Conservation (phyloP, 2,888 invertebrate species). For the Pseudanteris insignis region DNA sequence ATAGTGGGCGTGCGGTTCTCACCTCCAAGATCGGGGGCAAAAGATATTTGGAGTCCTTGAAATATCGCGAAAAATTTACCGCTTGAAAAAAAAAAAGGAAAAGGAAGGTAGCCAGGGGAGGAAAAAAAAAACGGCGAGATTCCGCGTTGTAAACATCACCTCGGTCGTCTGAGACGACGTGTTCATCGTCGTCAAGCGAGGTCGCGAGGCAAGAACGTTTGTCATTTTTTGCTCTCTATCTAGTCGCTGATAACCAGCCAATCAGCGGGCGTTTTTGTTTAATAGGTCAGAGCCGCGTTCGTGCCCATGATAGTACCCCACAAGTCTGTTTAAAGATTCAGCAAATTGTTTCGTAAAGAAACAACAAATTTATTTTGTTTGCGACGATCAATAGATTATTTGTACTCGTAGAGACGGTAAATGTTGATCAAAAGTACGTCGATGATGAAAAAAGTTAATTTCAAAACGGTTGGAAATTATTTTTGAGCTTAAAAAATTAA, state of each 20-base stretch:
- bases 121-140: constrained; percentile 12
- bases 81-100: no score
- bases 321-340: no score
- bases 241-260: constrained; percentile 24
- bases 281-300: constrained; percentile 23
- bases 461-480: no score
- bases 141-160: constrained; percentile 33
- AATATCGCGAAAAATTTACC: constrained; percentile 37
- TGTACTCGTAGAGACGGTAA: no score
- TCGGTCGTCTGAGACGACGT: constrained; percentile 16
- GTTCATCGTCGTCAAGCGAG: constrained; percentile 24
- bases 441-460: no score
- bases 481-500: no score
- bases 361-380: no score
- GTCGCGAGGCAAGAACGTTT: constrained; percentile 4
- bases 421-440: no score
- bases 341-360: no score
- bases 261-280: constrained; percentile 17
- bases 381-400: no score
- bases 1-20: constrained; percentile 9
- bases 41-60: constrained; percentile 64
- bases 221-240: constrained; percentile 3
- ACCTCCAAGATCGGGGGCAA: constrained; percentile 63
- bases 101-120: background rate
- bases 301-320: no score